phyloP scores from a whole-genome alignment of 2,797 vertebrate species.

The Ficedula albicollis region DNA sequence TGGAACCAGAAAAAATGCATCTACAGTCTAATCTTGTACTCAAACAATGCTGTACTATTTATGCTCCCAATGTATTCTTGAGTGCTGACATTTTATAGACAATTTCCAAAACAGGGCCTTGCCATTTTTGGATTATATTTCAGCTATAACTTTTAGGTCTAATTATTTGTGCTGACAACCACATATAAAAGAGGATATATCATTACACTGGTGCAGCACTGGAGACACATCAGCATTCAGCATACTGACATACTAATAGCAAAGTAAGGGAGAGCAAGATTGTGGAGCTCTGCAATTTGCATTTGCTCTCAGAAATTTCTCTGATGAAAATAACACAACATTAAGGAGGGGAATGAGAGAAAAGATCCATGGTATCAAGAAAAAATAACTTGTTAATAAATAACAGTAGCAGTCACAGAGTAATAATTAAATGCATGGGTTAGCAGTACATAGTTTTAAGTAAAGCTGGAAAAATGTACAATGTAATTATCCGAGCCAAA shows the following conservation, averaged over 20 bases:
- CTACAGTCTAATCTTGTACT: conserved; percentile 72
- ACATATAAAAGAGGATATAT: conserved; percentile 76
- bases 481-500: conserved; percentile 80
- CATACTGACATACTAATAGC: conserved; percentile 77
- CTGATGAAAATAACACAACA: conserved; percentile 83
- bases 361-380: conserved; percentile 78
- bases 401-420: conserved; percentile 78
- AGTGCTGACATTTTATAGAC: conserved; percentile 80
- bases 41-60: conserved; percentile 76
- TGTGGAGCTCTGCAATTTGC: conserved; percentile 76
- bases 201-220: conserved; percentile 68
- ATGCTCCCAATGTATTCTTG: conserved; percentile 70
- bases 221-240: conserved; percentile 73
- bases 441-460: conserved; percentile 78
- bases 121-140: conserved; percentile 82
- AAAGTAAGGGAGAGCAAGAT: conserved; percentile 70
- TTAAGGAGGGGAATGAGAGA: conserved; percentile 72
- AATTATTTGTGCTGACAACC: conserved; percentile 81
- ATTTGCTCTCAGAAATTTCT: conserved; percentile 78
- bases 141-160: conserved; percentile 82
- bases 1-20: conserved; percentile 66
- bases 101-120: conserved; percentile 81
- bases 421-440: conserved; percentile 82
- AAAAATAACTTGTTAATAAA: conserved; percentile 84
- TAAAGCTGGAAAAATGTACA: conserved; percentile 76